phyloP scores from a whole-genome alignment of 2,888 invertebrate genomes.

The Anorthoa munda region DNA sequence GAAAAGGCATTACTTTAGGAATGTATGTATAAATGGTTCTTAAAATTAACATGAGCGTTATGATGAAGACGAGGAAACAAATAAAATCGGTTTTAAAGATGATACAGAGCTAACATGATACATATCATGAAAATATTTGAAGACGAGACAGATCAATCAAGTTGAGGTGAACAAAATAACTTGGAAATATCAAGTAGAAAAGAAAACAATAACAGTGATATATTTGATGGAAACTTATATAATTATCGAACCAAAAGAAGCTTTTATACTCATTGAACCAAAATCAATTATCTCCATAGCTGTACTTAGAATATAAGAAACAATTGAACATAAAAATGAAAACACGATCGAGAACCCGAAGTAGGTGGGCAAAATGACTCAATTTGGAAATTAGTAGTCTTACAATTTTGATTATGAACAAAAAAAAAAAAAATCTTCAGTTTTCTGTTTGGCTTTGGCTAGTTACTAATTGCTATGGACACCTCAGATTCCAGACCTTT shows the following conservation, averaged over 20 bases:
- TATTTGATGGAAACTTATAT: no score
- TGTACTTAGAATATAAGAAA: background rate
- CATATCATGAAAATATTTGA: background rate
- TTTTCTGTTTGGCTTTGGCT: no score
- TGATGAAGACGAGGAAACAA: background rate
- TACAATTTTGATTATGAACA: background rate
- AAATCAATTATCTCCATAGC: background rate
- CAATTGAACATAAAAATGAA: background rate
- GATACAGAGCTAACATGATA: background rate
- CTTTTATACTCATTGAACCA: no score
- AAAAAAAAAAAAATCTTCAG: no score
- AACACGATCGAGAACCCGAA: background rate
- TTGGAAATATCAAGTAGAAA: background rate
- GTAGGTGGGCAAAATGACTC: constrained; percentile 21
- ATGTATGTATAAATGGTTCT: background rate
- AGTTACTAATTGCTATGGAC: no score
- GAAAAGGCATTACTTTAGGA: no score
- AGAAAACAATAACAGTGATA: background rate
- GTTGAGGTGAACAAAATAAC: background rate
- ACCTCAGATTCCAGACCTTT: no score
- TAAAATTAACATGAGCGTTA: background rate
- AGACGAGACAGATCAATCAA: no score
- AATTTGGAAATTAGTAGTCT: constrained; percentile 34
- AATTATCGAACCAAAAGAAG: no score
- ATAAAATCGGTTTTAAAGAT: background rate